Percentiles rank a stretch among this genome's conserved stretches.
Conservation (phyloP, 2,888 invertebrate species). For the Patella depressa region DNA sequence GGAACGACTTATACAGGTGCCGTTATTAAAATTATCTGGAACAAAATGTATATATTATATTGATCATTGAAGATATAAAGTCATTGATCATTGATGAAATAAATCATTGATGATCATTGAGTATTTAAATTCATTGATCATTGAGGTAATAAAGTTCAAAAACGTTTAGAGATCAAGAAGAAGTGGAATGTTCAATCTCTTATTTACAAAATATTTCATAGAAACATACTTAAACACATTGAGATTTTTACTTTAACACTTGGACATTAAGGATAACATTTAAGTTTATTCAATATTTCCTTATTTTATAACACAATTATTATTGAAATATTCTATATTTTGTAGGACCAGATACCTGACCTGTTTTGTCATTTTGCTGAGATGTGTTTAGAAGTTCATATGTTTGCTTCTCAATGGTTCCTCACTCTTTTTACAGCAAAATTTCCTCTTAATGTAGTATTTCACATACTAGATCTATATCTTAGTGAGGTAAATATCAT, state of each 20-base stretch:
- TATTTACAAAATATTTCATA: neutral
- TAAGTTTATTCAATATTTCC: neutral
- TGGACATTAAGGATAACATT: neutral
- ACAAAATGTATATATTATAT: too few relatives aligned
- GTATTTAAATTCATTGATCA: too few relatives aligned
- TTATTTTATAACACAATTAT: too few relatives aligned
- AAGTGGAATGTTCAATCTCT: neutral
- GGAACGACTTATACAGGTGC: slow-evolving; percentile 89
- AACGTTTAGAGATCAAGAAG: too few relatives aligned
- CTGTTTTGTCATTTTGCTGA: slow-evolving; percentile 74
- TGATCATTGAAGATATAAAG: too few relatives aligned
- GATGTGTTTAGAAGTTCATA: slow-evolving; percentile 94
- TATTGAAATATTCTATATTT: slow-evolving; percentile 18
- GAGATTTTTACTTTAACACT: too few relatives aligned
- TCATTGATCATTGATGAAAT: too few relatives aligned
- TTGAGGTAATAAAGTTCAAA: too few relatives aligned
- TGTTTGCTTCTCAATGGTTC: slow-evolving; percentile 99
- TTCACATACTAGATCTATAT: slow-evolving; percentile 97
- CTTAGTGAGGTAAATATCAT: slow-evolving; percentile 74
- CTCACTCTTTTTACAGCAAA: slow-evolving; percentile 98
- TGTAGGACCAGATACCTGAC: slow-evolving; percentile 73
- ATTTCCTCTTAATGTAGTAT: slow-evolving; percentile 96
- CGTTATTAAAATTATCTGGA: too few relatives aligned
- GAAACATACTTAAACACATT: neutral
- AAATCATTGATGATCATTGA: too few relatives aligned